Base-by-base conservation (phyloP, 1,140 invertebrate species). In the Andricus grossulariae region DNA sequence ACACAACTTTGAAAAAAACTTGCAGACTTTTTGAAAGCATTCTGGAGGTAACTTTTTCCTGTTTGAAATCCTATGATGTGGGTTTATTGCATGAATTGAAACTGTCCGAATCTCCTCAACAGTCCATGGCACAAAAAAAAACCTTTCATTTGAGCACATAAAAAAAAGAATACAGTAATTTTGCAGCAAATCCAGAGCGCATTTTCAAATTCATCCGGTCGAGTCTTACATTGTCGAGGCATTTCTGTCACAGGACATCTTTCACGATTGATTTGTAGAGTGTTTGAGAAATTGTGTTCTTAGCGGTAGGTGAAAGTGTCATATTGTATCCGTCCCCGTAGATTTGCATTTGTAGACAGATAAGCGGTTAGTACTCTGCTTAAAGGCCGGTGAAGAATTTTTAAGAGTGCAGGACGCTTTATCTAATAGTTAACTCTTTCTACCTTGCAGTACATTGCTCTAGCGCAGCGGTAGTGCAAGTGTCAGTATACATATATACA, bases 311-410 rank as follows among this genome's bases (percentile, higher is more conserved):
- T 84, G 80, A 80, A 86, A 85, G 87, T 83, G 85, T 91, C 87
- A 88, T 88, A 86, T 87, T 88, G 87, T 89, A 91, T 91, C 90
- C 90, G 90, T 91, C 89, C 90, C 90, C 86, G 83, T 90, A 90
- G 85, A 89, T 86, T 87, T 85, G 83, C 60, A 84, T 85, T 84
- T 86, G 84, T 87, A 87, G 82, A 81, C 86, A 78, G 75, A 85
- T 80, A 81, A 86, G 81, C 85, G 80, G 83, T 88, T 86, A 88
- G 88, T 88, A 89, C 88, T 89, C 88, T 87, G 84, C 86, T 88
- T 89, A 86, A 88, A 84, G 79, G 84, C 84, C 87, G 84, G 79
- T 73, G 76, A 84, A 83, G 82, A 87, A 86, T 80, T 83, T 90
- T 82, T 88, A 89, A 90, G 86, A 89, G 89, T 89, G 89, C 87